These are phyloP conservation scores for Lycaon pictus DNA, from an alignment of 2,113 vertebrate species.

Conservation along the genomic window DNA sequence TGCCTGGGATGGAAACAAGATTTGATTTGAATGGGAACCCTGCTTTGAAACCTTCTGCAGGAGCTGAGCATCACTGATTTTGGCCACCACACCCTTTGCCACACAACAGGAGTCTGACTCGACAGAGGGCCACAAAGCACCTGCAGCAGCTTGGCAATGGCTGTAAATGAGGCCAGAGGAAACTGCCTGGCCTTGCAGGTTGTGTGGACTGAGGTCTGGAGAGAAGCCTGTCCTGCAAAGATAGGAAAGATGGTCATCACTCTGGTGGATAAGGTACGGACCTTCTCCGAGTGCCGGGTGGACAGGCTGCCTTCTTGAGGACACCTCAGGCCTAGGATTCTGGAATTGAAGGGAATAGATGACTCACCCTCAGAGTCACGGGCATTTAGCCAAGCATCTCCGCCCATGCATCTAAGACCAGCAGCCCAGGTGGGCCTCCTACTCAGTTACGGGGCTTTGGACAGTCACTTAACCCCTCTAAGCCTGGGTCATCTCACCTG, in stretches of 20 bases:
- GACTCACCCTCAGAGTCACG: neutral
- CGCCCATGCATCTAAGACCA: neutral
- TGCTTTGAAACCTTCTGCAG: neutral
- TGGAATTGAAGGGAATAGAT: constrained; percentile 22
- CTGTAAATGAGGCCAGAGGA: neutral
- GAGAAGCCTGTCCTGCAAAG: neutral
- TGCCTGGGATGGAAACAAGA: neutral
- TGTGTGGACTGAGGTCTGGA: neutral
- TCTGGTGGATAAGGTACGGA: neutral
- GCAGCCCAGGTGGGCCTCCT: neutral
- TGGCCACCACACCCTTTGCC: too few species aligned
- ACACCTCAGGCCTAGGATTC: neutral
- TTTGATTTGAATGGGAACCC: too few species aligned
- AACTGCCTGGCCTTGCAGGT: neutral
- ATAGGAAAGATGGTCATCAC: neutral
- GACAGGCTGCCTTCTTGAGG: neutral
- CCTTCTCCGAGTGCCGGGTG: neutral
- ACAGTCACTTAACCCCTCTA: neutral
- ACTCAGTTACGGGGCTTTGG: neutral
- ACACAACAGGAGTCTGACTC: neutral
- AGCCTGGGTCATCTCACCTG: neutral
- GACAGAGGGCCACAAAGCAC: neutral
- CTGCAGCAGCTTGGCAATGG: neutral
- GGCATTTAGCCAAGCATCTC: constrained; percentile 38
- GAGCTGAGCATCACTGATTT: neutral